Base-by-base conservation (phyloP, 2,797 vertebrate genomes). In the Capromys pilorides region DNA sequence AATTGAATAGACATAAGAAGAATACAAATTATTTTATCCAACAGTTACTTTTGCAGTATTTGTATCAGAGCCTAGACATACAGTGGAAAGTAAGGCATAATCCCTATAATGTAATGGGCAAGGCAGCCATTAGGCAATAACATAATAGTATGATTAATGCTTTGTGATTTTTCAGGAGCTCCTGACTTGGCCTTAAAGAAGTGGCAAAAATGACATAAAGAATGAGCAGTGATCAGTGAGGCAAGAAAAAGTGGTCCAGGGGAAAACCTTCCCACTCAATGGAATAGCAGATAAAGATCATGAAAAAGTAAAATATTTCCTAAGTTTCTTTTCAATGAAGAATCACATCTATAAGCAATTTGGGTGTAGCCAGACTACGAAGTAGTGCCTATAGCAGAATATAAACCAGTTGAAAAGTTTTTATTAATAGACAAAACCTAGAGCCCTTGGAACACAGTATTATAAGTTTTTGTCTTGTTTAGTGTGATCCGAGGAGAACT, bases 1-100 rank as follows among this genome's bases (percentile, higher is more conserved):
- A 96, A 45, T 85, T 54, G 92, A 19, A 45, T 10, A 39, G 51
- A 67, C 51, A 9, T 75, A 33, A 80, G 21, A 93, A 82, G 61
- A 87, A 77, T 83, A 67, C 39, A 84, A 69, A 28, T 77, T 79
- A 62, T 19, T 28, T 80, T 90, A 91, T 59, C 73, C 62, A 95
- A n/a, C 49, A 31, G 9, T 51, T 90, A 39, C 24, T 91, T 91
- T 86, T 61, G 92, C 45, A 86, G 78, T 83, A 67, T 64, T 79
- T 95, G 28, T 87, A 33, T 26, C 59, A 86, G 16, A 31, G 45
- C 49, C 26, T 59, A 88, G 39, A 41, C 36, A 51, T 86, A 57
- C 6, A 71, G 0, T 33, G 6, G 51, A 31, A 77, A 88, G 62
- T n/a, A 61, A 75, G 45, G 71, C 5, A 1, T 59, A 54, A 0